phyloP scores from a whole-genome alignment of 2,797 vertebrate species.

The Smutsia temminckii region DNA sequence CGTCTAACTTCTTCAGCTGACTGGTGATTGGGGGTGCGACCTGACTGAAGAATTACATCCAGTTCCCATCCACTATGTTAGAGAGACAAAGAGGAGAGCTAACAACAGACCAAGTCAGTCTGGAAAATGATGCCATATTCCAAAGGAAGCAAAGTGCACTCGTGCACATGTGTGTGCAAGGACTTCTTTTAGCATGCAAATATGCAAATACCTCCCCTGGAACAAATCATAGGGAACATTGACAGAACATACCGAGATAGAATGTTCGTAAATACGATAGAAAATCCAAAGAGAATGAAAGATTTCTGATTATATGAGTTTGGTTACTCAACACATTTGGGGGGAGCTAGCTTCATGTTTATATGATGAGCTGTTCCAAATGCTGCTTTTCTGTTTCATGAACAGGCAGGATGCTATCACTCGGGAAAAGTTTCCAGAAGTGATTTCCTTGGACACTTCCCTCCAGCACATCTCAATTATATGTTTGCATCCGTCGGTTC shows the following conservation, averaged over 20 bases:
- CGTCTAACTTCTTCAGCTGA: slow-evolving; percentile 21
- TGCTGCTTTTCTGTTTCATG: background rate
- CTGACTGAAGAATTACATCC: slow-evolving; percentile 13
- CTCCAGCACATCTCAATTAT: background rate
- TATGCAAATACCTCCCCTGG: background rate
- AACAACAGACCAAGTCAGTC: background rate
- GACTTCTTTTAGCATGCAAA: background rate
- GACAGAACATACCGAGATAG: background rate
- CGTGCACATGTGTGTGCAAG: background rate
- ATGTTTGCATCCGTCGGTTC: background rate
- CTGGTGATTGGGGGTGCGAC: slow-evolving; percentile 36
- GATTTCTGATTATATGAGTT: background rate
- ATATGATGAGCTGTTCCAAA: background rate
- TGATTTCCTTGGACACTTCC: background rate
- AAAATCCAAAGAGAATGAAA: background rate
- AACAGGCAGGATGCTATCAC: background rate
- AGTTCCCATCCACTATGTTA: fast-evolving
- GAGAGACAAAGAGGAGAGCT: background rate
- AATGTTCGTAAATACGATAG: background rate
- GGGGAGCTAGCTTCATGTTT: background rate
- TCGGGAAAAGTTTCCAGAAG: background rate
- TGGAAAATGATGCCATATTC: background rate
- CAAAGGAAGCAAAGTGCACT: background rate
- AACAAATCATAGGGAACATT: background rate
- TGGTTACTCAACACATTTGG: background rate